These are phyloP conservation scores for Parasteatoda lunata DNA, from an alignment of 2,888 invertebrate genomes.

Conservation along the genomic window DNA sequence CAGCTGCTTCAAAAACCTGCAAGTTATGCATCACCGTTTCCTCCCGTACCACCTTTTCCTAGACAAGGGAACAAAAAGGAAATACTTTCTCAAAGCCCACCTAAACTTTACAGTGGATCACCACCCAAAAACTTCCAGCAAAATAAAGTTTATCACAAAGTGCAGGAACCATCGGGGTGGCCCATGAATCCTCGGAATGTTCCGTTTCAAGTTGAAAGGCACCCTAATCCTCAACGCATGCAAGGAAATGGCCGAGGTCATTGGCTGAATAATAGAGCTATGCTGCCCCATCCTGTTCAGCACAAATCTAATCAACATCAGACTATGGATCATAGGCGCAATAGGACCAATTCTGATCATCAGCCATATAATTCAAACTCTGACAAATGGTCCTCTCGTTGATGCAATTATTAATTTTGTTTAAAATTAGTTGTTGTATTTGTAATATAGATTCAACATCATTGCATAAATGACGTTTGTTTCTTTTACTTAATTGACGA, in stretches of 20 bases:
- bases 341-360: constrained; percentile 36
- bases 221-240: constrained; percentile 9
- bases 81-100: constrained; percentile 27
- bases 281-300: neutral
- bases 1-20: neutral
- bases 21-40: neutral
- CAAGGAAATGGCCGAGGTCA: neutral
- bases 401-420: too few species aligned
- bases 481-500: too few species aligned
- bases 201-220: constrained; percentile 9
- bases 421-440: too few species aligned
- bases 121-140: constrained; percentile 44
- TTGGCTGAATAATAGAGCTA: neutral
- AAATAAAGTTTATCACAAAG: constrained; percentile 9
- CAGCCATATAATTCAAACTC: constrained; percentile 18
- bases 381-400: constrained; percentile 10
- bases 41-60: constrained; percentile 21
- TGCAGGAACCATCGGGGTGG: neutral
- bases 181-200: constrained; percentile 3
- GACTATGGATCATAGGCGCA: constrained; percentile 17
- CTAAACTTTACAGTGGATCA: constrained; percentile 36
- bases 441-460: too few species aligned
- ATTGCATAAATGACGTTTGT: too few species aligned
- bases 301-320: constrained; percentile 2
- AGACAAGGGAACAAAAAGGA: constrained; percentile 13